phyloP scores from a whole-genome alignment of 1,140 invertebrate species.

The Acromyrmex heyeri region DNA sequence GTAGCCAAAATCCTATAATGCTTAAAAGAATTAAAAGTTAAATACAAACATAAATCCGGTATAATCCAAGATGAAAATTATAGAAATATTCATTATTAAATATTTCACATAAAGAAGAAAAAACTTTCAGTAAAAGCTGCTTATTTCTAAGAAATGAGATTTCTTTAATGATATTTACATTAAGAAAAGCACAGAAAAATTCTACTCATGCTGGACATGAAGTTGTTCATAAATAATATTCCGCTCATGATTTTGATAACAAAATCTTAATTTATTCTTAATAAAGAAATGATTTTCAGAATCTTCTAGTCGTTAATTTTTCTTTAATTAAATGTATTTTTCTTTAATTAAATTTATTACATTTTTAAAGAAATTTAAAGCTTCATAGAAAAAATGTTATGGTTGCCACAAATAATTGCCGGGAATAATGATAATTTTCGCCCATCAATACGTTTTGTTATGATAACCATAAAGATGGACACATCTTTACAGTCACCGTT shows the following conservation, averaged over 20 bases:
- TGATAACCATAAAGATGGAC: too few relatives aligned
- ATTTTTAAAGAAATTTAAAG: background rate
- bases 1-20: background rate
- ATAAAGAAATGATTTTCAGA: background rate
- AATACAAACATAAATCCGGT: background rate
- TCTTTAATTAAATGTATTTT: background rate
- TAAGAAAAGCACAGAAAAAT: background rate
- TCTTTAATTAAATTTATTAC: background rate
- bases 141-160: background rate
- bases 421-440: too few relatives aligned
- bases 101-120: conserved; percentile 9
- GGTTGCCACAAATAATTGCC: too few relatives aligned
- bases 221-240: background rate
- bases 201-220: background rate
- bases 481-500: too few relatives aligned
- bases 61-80: conserved; percentile 13
- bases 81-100: conserved; percentile 38
- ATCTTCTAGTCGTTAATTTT: background rate
- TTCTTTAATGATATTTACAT: conserved; percentile 7
- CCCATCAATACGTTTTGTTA: too few relatives aligned
- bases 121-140: background rate
- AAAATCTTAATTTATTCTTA: background rate
- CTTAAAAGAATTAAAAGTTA: conserved; percentile 17
- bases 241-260: background rate
- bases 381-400: too few relatives aligned